phyloP scores from a whole-genome alignment of 2,797 vertebrate species.

The Xyrichtys novacula region DNA sequence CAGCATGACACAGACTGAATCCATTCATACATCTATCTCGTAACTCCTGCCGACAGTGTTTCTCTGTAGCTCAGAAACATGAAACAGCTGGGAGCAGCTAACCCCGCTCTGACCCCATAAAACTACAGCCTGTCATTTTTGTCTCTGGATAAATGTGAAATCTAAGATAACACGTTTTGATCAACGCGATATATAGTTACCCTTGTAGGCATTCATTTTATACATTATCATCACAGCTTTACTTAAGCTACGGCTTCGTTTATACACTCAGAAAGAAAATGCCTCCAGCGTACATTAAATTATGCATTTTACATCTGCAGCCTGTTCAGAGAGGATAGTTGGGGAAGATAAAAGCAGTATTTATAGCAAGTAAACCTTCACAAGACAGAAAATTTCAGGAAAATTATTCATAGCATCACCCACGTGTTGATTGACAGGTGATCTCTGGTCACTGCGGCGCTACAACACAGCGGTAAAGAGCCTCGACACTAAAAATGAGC shows the following conservation, averaged over 20 bases:
- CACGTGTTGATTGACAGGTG: conserved; percentile 21
- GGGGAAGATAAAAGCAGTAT: conserved; percentile 6
- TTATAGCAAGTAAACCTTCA: conserved; percentile 16
- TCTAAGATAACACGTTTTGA: too few relatives aligned
- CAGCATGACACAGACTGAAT: too few relatives aligned
- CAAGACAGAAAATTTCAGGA: neutral
- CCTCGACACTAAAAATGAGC: neutral
- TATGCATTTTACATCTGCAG: neutral
- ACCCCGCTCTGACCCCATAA: neutral
- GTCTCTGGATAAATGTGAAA: too few relatives aligned
- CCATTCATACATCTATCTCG: neutral
- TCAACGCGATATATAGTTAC: neutral
- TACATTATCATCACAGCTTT: too few relatives aligned
- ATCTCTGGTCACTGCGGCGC: neutral
- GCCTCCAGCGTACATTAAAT: neutral
- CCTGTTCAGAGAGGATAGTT: conserved; percentile 10
- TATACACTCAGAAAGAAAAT: neutral
- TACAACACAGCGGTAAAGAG: neutral
- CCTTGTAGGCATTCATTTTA: too few relatives aligned
- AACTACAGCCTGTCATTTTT: neutral
- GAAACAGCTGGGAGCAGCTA: too few relatives aligned
- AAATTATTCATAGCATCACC: neutral
- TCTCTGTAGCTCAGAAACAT: too few relatives aligned
- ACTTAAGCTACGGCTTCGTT: too few relatives aligned
- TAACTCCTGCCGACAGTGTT: neutral